Conservation (phyloP, 2,113 vertebrate species). For the Barbus barbus region DNA sequence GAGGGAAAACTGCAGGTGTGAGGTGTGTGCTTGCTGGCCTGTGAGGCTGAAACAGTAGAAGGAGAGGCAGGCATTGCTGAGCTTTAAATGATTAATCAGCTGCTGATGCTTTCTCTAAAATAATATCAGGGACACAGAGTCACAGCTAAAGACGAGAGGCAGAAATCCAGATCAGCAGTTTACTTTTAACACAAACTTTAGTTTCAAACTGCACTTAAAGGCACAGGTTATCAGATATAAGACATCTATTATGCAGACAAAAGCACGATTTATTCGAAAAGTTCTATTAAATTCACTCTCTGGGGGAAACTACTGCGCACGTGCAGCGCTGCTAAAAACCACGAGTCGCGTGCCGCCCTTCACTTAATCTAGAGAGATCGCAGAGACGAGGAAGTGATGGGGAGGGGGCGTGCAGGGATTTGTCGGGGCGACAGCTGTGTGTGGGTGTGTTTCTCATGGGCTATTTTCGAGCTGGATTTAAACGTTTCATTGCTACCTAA, state of each 20-base stretch:
- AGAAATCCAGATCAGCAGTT: constrained; percentile 2
- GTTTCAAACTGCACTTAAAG: background rate
- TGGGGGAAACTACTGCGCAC: constrained; percentile 35
- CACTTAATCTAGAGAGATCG: constrained; percentile 61
- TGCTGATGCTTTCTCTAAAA: constrained; percentile 62
- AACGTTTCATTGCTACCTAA: constrained; percentile 73
- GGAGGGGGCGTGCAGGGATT: constrained; percentile 62
- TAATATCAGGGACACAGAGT: constrained; percentile 25
- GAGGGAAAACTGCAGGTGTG: constrained; percentile 32
- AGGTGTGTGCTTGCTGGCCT: constrained; percentile 19
- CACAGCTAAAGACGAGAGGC: background rate
- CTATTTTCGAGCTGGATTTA: constrained; percentile 79
- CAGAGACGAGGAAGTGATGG: constrained; percentile 67
- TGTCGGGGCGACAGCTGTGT: constrained; percentile 37
- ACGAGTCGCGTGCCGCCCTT: constrained; percentile 53
- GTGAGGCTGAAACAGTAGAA: constrained; percentile 65
- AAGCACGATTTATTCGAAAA: background rate
- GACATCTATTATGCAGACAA: background rate
- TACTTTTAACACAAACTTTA: background rate
- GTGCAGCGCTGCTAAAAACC: constrained; percentile 45
- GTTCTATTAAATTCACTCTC: background rate
- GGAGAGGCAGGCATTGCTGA: constrained; percentile 71
- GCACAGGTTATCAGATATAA: too few species aligned
- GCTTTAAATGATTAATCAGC: constrained; percentile 81
- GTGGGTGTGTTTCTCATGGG: constrained; percentile 35